Evolutionary conservation across 2,888 invertebrate species (phyloP).

Genomic region (Cetonia aurata): DNA sequence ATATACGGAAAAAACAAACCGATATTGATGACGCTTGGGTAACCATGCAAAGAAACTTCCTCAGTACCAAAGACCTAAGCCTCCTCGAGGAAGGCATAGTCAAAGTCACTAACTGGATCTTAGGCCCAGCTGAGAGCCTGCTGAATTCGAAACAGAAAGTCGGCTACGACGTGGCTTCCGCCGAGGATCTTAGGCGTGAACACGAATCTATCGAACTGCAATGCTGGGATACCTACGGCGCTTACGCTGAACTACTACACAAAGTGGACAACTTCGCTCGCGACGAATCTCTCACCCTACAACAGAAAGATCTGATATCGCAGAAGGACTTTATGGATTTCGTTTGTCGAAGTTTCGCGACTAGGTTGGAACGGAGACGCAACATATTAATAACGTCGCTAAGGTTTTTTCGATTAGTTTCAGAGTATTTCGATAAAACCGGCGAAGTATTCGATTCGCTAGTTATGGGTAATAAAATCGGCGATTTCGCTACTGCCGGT

Average conservation of each 20-base stretch:
- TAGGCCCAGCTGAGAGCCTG: slow-evolving; percentile 81
- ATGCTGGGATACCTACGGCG: slow-evolving; percentile 83
- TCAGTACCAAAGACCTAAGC: slow-evolving; percentile 73
- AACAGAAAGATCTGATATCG: slow-evolving; percentile 75
- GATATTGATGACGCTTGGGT: slow-evolving; percentile 73
- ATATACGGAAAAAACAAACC: slow-evolving; percentile 72
- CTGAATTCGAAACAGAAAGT: slow-evolving; percentile 79
- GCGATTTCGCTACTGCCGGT: slow-evolving; percentile 71
- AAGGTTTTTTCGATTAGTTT: slow-evolving; percentile 80
- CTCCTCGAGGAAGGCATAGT: slow-evolving; percentile 75
- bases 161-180: slow-evolving; percentile 79
- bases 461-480: slow-evolving; percentile 73
- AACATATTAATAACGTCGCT: slow-evolving; percentile 82
- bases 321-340: slow-evolving; percentile 87
- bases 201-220: slow-evolving; percentile 82
- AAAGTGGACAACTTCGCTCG: slow-evolving; percentile 74
- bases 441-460: slow-evolving; percentile 77
- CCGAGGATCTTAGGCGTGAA: slow-evolving; percentile 78
- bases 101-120: slow-evolving; percentile 83
- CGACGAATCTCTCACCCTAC: slow-evolving; percentile 62
- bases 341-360: slow-evolving; percentile 82
- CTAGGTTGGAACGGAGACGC: slow-evolving; percentile 78
- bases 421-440: slow-evolving; percentile 78
- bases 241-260: slow-evolving; percentile 82
- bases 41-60: slow-evolving; percentile 71